A percentile compares a stretch with the other conserved stretches of the same genome.
Conservation (phyloP, 2,797 vertebrate genomes). For the Picus viridis region DNA sequence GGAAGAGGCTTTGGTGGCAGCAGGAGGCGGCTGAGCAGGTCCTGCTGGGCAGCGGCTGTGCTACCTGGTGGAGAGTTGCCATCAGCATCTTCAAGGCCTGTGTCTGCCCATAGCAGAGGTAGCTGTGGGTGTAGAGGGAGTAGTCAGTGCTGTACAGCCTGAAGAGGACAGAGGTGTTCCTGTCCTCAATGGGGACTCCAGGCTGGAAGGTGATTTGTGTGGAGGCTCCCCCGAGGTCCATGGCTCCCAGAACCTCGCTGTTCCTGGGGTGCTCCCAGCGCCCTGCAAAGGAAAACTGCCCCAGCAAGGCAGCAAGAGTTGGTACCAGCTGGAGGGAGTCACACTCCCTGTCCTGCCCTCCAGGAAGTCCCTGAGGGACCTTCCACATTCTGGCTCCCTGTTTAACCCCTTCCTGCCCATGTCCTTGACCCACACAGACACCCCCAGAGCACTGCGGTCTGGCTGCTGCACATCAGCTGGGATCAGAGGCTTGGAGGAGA, state of each 20-base stretch:
- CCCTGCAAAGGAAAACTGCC: slow-evolving; percentile 88
- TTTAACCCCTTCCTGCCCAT: not conserved
- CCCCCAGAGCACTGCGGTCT: not conserved
- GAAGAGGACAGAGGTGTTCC: slow-evolving; percentile 71
- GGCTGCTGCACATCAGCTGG: not conserved
- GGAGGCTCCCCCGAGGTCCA: slow-evolving; percentile 90
- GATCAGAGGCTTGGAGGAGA: not conserved
- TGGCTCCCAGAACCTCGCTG: slow-evolving; percentile 81
- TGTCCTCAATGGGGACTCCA: slow-evolving; percentile 72
- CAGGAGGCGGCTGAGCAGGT: not conserved
- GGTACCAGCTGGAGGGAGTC: not conserved
- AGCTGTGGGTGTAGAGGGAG: slow-evolving; percentile 88
- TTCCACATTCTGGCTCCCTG: fast-evolving
- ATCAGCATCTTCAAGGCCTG: slow-evolving; percentile 78
- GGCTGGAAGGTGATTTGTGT: slow-evolving; percentile 90
- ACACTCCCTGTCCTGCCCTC: not conserved
- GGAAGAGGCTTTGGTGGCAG: not conserved
- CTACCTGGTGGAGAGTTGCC: slow-evolving; percentile 9
- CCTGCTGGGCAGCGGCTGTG: not conserved
- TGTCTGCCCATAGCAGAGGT: slow-evolving; percentile 86
- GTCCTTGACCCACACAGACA: not conserved
- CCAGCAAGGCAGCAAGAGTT: not conserved
- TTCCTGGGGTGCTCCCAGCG: slow-evolving; percentile 81
- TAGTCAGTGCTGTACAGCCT: slow-evolving; percentile 84
- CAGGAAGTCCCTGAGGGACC: not conserved